Conservation (phyloP, 1,140 invertebrate species). For the Drosophila ohnishii region DNA sequence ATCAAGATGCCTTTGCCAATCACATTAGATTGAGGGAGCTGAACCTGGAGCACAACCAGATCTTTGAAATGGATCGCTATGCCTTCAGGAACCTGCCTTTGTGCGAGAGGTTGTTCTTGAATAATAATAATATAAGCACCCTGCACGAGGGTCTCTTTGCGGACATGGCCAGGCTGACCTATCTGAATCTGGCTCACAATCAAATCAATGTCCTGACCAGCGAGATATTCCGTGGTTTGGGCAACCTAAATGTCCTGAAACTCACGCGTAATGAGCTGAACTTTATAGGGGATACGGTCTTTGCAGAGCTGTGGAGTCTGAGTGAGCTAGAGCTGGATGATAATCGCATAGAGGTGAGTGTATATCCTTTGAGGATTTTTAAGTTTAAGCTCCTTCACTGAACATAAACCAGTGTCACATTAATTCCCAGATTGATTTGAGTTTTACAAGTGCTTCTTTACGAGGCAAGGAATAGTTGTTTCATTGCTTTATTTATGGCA, state of each 20-base stretch:
- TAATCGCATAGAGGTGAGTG: slow-evolving; percentile 86
- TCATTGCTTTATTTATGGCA: slow-evolving; percentile 39
- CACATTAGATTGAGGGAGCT: slow-evolving; percentile 87
- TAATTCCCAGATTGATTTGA: slow-evolving; percentile 36
- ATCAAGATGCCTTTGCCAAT: slow-evolving; percentile 87
- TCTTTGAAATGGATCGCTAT: slow-evolving; percentile 88
- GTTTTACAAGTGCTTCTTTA: slow-evolving; percentile 31
- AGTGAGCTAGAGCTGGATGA: slow-evolving; percentile 88
- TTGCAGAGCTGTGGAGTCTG: slow-evolving; percentile 88
- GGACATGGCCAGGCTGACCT: slow-evolving; percentile 86
- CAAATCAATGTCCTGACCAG: slow-evolving; percentile 87
- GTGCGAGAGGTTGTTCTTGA: slow-evolving; percentile 87
- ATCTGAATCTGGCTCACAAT: slow-evolving; percentile 89
- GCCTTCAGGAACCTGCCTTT: slow-evolving; percentile 88
- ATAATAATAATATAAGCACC: slow-evolving; percentile 89
- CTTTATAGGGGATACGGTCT: slow-evolving; percentile 89
- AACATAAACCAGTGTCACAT: slow-evolving; percentile 1
- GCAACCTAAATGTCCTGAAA: slow-evolving; percentile 87
- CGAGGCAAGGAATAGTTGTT: slow-evolving; percentile 22
- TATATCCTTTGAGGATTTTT: background rate
- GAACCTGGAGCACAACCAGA: slow-evolving; percentile 88
- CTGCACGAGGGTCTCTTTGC: slow-evolving; percentile 89
- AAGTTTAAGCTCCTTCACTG: background rate
- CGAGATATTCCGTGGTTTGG: slow-evolving; percentile 88
- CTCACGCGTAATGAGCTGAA: slow-evolving; percentile 88